Base-by-base conservation (phyloP, 2,113 vertebrate species). In the Caranx ignobilis region DNA sequence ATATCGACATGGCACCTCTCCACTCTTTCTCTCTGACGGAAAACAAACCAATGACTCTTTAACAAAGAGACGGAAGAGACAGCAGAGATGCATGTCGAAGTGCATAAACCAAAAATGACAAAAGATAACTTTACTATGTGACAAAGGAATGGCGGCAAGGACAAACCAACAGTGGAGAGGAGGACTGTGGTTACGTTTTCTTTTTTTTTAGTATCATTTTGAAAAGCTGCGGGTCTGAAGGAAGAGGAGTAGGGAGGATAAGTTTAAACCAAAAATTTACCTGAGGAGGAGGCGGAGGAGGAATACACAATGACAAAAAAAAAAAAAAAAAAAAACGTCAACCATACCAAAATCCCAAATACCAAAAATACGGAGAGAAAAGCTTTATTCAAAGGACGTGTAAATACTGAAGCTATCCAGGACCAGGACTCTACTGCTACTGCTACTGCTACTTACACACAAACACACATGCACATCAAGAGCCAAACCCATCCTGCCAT, bases 351-450 rank as follows among this genome's bases (percentile, higher is more conserved):
- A 95, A 96, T 93, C 92, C 88, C 94, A 95, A 94, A 95, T 94
- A 95, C 95, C 94, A 96, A 95, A 96, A 95, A 95, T 95, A 94
- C 90, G 94, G 95, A 95, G 93, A 94, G 94, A 96, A 95, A 95
- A 95, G 95, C 95, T 95, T 95, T 95, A 96, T 95, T 94, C 94
- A 93, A 95, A 94, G 94, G 95, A 95, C 91, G 87, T 95, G 95
- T 95, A 95, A 89, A 95, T 95, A 95, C 87, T 91, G 93, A 94
- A 89, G 92, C 93, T 92, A 91, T 94, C 94, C 94, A 95, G 93
- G 94, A 94, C 93, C 93, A 94, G 93, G 81, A 88, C 91, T 91
- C 63, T 85, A 90, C 87, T 87, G 83, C 88, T 90, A 86, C 92
- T 87, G 57, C 70, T 69, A 66, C 74, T 71, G 37, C 50, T 60